Evolutionary conservation across 2,113 vertebrate species (phyloP).

Genomic region (Sapajus apella): DNA sequence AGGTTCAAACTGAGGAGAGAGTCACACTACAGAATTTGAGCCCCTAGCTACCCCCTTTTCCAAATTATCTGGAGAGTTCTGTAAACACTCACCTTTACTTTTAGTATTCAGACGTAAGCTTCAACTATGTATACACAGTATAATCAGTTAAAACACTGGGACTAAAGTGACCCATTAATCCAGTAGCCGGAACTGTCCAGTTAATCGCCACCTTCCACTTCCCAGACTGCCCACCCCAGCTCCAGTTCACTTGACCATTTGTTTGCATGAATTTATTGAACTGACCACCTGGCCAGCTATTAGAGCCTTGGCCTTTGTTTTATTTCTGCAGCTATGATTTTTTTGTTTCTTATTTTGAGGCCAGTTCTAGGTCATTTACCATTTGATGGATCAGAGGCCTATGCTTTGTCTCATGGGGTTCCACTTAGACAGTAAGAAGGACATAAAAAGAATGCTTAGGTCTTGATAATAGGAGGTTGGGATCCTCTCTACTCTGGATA

Average conservation of each 20-base stretch:
- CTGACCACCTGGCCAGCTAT: not conserved
- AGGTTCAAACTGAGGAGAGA: not conserved
- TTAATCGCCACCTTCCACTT: not conserved
- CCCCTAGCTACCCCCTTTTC: not conserved
- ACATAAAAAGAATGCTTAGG: not conserved
- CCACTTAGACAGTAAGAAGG: not conserved
- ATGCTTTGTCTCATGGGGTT: not conserved
- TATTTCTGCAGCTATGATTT: not conserved
- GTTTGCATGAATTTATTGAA: not conserved
- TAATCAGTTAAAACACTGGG: not conserved
- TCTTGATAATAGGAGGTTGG: not conserved
- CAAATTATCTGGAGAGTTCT: not conserved
- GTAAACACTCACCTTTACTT: slow-evolving; percentile 4
- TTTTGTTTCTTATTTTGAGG: slow-evolving; percentile 25
- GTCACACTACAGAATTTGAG: not conserved
- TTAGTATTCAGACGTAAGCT: not conserved
- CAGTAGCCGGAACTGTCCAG: not conserved
- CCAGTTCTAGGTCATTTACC: not conserved
- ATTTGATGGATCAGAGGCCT: not conserved
- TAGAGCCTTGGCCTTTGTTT: not conserved
- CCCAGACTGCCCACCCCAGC: not conserved
- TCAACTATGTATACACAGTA: not conserved
- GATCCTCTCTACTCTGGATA: not conserved
- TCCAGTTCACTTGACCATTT: not conserved
- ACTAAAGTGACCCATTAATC: not conserved